Conservation (phyloP, 2,113 vertebrate species). For the Thalassarche chlororhynchos region DNA sequence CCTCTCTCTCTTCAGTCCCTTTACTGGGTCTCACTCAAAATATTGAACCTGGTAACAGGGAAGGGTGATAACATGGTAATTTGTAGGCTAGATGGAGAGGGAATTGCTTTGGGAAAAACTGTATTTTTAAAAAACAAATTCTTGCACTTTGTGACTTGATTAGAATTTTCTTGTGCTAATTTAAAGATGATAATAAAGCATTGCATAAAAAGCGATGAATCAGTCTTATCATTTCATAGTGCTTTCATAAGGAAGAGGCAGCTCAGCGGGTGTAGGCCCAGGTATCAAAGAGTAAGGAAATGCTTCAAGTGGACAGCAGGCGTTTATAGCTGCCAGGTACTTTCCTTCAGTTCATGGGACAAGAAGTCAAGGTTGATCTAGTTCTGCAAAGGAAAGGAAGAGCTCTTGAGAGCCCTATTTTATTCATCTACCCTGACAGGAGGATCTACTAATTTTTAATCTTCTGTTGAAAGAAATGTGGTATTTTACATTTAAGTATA, state of each 20-base stretch:
- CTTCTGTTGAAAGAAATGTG: neutral
- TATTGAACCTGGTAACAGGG: neutral
- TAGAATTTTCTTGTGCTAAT: neutral
- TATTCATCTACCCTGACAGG: neutral
- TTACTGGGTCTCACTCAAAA: neutral
- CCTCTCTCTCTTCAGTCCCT: neutral
- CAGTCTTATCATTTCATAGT: neutral
- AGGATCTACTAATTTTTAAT: neutral
- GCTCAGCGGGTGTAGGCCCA: neutral
- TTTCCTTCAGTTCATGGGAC: neutral
- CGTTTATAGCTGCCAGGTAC: neutral
- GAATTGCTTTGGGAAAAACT: neutral
- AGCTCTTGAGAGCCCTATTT: neutral
- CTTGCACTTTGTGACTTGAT: neutral
- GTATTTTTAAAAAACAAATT: neutral
- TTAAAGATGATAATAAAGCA: conserved; percentile 17
- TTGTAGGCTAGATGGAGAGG: neutral
- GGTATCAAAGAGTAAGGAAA: neutral
- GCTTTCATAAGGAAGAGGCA: neutral
- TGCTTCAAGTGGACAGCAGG: neutral
- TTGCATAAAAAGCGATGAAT: neutral
- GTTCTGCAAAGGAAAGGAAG: neutral
- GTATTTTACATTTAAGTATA: neutral
- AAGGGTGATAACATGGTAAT: neutral
- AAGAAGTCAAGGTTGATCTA: neutral